Conservation (phyloP, 2,113 vertebrate genomes). For the Cebus imitator region DNA sequence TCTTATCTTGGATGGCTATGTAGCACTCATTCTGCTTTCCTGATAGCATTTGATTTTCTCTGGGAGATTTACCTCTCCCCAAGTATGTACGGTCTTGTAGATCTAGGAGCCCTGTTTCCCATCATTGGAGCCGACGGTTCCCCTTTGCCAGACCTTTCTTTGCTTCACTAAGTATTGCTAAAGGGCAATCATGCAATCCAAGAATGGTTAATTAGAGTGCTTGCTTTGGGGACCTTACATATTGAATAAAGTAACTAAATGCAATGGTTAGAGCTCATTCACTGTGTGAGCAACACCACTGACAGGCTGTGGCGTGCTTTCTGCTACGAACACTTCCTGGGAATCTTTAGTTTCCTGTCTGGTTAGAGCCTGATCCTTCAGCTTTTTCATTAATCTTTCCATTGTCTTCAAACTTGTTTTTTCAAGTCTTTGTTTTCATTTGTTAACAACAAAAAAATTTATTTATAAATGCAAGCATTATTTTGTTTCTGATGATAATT, state of each 20-base stretch:
- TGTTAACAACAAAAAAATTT: neutral
- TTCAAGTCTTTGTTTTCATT: neutral
- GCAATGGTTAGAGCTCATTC: neutral
- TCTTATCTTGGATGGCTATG: neutral
- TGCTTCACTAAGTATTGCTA: neutral
- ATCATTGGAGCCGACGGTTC: neutral
- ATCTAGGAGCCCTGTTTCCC: neutral
- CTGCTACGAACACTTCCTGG: neutral
- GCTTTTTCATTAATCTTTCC: neutral
- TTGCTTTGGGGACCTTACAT: neutral
- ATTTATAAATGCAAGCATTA: neutral
- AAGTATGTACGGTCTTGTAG: neutral
- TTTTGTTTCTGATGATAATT: slow-evolving; percentile 9
- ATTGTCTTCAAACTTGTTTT: neutral
- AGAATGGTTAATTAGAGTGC: neutral
- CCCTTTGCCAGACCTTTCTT: neutral
- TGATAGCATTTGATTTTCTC: neutral
- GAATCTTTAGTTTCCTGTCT: neutral
- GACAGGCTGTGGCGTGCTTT: neutral
- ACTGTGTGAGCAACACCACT: too few relatives aligned
- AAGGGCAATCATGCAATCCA: neutral
- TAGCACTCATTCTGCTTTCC: neutral
- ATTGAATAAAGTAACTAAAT: neutral
- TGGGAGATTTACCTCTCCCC: neutral
- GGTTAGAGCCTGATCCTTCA: neutral